Base-by-base conservation (phyloP, 2,888 invertebrate genomes). In the Danaus chrysippus region DNA sequence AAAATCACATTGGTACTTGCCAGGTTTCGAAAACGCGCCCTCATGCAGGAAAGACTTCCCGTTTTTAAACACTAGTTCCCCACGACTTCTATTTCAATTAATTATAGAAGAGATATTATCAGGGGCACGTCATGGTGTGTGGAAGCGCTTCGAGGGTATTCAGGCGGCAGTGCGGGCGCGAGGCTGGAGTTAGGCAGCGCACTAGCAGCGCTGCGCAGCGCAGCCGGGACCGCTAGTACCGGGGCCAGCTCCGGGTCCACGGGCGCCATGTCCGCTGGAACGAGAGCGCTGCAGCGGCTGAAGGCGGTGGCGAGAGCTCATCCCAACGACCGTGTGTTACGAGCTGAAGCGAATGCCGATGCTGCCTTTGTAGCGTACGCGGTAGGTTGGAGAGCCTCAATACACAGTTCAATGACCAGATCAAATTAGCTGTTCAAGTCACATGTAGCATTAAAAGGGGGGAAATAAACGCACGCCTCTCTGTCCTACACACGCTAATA, bases 121-220 rank as follows among this genome's bases (percentile, higher is more conserved):
- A 86, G 86, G 1, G 83, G 86, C 34, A 80, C 86, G 73, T 86
- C 83, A 70, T 98, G 98, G 98, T 99, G 99, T 83, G 96, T 98
- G 59, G 97, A 98, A 72, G 94, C 96, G 19, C 96, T 99, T 58
- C 97, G 98, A 79, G 95, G 95, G 55, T 98, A 98, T n/a, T 63
- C 93, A 93, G 79, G 92, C 97, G 63, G 97, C 96, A 53, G 95
- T 94, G 73, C 98, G 96, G 90, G 89, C 61, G 87, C 87, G 11
- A 80, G 87, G 41, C 75, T 98, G 94, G 98, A 99, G 97, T 86
- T 96, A 95, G 70, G 97, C 96, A 78, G 94, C 93, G 72, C 97
- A 96, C 73, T 97, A 95, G 86, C 94, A 92, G 73, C 97, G 96
- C 34, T 94, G 94, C 79, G 96, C 95, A 74, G 93, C 95, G 44